Conservation (phyloP, 2,888 invertebrate genomes). For the Venusia cambrica region DNA sequence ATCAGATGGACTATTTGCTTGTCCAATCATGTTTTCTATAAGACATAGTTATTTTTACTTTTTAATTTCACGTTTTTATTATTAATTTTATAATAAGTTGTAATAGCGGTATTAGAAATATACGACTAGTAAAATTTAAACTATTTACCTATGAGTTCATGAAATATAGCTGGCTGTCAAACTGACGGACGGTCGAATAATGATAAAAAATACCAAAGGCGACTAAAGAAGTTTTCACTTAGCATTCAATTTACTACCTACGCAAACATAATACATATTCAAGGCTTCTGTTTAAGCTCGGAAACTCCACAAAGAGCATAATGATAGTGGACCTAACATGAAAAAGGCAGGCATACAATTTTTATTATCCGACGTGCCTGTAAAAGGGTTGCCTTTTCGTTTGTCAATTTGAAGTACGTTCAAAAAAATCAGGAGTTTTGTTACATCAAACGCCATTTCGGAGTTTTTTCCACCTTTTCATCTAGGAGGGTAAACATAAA, state of each 20-base stretch:
- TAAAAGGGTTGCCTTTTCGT: slow-evolving; percentile 13
- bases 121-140: no score
- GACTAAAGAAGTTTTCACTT: neutral
- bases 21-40: no score
- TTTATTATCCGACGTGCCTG: slow-evolving; percentile 10
- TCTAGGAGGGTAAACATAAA: slow-evolving; percentile 21
- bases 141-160: no score
- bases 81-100: no score
- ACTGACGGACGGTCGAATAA: no score
- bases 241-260: slow-evolving; percentile 4
- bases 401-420: slow-evolving; percentile 16
- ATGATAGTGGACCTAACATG: slow-evolving; percentile 14
- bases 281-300: slow-evolving; percentile 1
- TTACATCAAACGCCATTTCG: slow-evolving; percentile 15
- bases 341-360: slow-evolving; percentile 15
- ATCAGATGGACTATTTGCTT: no score
- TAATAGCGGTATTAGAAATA: no score
- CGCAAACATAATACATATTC: slow-evolving; percentile 4
- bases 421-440: slow-evolving; percentile 14
- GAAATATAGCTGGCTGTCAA: no score
- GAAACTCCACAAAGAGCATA: slow-evolving; percentile 6
- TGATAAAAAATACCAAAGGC: no score
- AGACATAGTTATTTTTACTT: no score
- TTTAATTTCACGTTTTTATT: no score
- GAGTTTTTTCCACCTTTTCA: slow-evolving; percentile 14